A percentile compares a stretch with the other conserved stretches of the same genome.
These are phyloP conservation scores for Lepus americanus DNA, from an alignment of 2,113 vertebrate species.

Conservation along the genomic window DNA sequence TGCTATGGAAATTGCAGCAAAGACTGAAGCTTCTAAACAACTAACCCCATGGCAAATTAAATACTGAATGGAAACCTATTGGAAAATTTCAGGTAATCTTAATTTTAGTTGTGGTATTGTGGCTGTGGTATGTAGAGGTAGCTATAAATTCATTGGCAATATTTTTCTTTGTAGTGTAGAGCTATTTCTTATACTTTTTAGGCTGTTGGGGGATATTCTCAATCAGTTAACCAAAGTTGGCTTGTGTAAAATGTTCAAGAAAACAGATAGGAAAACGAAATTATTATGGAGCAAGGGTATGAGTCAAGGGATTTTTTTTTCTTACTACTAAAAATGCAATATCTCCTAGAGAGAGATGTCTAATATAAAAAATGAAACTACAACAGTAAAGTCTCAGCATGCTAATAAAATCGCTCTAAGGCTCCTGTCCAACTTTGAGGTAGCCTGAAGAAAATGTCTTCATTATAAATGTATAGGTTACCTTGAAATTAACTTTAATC, in stretches of 20 bases:
- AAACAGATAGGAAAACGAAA: slow-evolving; percentile 70
- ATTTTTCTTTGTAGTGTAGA: slow-evolving; percentile 5
- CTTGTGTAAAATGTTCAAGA: slow-evolving; percentile 37
- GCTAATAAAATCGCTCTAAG: slow-evolving; percentile 55
- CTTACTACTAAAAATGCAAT: slow-evolving; percentile 62
- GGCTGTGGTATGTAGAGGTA: slow-evolving; percentile 11
- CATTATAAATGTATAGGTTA: slow-evolving; percentile 45
- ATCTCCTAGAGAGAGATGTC: slow-evolving; percentile 61
- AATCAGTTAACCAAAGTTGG: slow-evolving; percentile 67
- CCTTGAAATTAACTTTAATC: slow-evolving; percentile 75
- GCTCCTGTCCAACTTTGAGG: slow-evolving; percentile 68
- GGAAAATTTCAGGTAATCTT: slow-evolving; percentile 81
- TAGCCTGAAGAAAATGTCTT: slow-evolving; percentile 71
- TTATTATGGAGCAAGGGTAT: slow-evolving; percentile 42
- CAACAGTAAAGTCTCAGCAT: not conserved
- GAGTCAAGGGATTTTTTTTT: slow-evolving; percentile 53
- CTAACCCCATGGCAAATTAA: slow-evolving; percentile 56
- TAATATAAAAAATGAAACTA: slow-evolving; percentile 63
- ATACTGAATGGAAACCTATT: slow-evolving; percentile 68
- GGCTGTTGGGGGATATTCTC: slow-evolving; percentile 4
- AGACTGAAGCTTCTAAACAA: slow-evolving; percentile 75
- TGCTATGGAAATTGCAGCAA: slow-evolving; percentile 74
- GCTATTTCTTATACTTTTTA: slow-evolving; percentile 64
- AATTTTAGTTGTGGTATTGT: not conserved
- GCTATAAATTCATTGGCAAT: not conserved